Evolutionary conservation across 2,797 vertebrate genomes (phyloP).

Genomic region (Melanotaenia maccullochi): DNA sequence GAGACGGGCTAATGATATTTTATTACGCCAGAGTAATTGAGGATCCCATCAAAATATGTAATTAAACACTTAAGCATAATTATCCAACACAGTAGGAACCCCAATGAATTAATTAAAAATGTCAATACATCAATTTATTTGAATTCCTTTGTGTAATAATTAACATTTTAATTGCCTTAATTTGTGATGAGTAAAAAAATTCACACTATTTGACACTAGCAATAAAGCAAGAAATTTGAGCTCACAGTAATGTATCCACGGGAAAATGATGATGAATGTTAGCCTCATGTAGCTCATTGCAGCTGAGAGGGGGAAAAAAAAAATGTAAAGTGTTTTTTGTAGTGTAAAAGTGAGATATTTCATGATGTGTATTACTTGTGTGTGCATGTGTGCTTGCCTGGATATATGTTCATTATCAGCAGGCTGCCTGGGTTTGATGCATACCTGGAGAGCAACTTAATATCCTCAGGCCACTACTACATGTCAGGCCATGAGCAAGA

Average conservation of each 20-base stretch:
- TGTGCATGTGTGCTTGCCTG: conserved; percentile 54
- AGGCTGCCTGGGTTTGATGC: conserved; percentile 79
- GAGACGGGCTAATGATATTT: conserved; percentile 91
- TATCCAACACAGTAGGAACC: conserved; percentile 90
- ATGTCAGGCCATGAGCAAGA: conserved; percentile 75
- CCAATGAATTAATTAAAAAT: conserved; percentile 92
- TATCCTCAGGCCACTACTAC: conserved; percentile 80
- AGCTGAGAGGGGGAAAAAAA: conserved; percentile 31
- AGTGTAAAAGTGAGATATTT: conserved; percentile 33
- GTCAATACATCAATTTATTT: conserved; percentile 92
- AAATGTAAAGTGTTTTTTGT: conserved; percentile 38
- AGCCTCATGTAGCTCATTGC: conserved; percentile 33
- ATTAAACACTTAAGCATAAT: conserved; percentile 96
- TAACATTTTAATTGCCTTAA: conserved; percentile 85
- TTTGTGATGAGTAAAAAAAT: conserved; percentile 79
- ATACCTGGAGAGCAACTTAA: conserved; percentile 83
- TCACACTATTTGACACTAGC: conserved; percentile 66
- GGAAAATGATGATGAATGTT: conserved; percentile 61
- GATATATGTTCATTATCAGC: conserved; percentile 75
- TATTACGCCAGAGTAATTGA: conserved; percentile 94
- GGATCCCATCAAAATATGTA: conserved; percentile 95
- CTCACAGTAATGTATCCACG: conserved; percentile 35
- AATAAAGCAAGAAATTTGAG: conserved; percentile 62
- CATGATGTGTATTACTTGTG: conserved; percentile 22
- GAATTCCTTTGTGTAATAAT: conserved; percentile 87